Evolutionary conservation across 2,888 invertebrate species (phyloP), one percentile per base, ranked within the genome.

Genomic region (Perithous albicinctus): DNA sequence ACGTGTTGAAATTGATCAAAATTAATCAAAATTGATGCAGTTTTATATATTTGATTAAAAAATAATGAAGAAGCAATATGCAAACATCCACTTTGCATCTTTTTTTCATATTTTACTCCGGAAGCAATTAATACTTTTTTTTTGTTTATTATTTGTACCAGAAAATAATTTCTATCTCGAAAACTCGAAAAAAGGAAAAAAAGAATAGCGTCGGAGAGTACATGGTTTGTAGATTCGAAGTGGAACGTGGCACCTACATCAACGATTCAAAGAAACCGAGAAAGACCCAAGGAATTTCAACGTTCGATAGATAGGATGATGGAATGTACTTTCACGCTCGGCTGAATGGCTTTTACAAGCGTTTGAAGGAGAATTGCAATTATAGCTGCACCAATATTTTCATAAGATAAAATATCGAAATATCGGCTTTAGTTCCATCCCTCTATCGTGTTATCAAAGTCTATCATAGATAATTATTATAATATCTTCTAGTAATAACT

Each of bases 251-350:
- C 32, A 51, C 23, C 43, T 64, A 43, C 43, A 64, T 7, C 32
- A n/a, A 29, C 56, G 32, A n/a, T 32, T 15, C 56, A 15, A n/a
- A n/a, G 20, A 38, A 10, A 61, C 20, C 38, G 38, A 54, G 69
- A 54, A 26, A 69, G 38, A 41, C 35, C 69, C 41, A 54, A n/a
- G 15, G 35, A 26, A 10, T 69, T 54, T 69, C 54, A 26, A 38
- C 26, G 38, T 54, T 56, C 51, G 48, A 12, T 51, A 20, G 35
- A 67, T 23, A 32, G 67, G 32, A 67, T 67, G 67, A 67, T 26
- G 69, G 54, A 69, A 69, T 69, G 69, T 69, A 69, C 54, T 56
- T 69, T 69, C 54, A 69, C 69, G 69, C 69, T 69, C 69, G 38
- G 41, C 20, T 69, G 69, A 69, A 56, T 69, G 41, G 54, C 41